Evolutionary conservation across 2,113 vertebrate genomes (phyloP), one percentile per base, ranked within the genome.

Genomic region (Vulpes vulpes): DNA sequence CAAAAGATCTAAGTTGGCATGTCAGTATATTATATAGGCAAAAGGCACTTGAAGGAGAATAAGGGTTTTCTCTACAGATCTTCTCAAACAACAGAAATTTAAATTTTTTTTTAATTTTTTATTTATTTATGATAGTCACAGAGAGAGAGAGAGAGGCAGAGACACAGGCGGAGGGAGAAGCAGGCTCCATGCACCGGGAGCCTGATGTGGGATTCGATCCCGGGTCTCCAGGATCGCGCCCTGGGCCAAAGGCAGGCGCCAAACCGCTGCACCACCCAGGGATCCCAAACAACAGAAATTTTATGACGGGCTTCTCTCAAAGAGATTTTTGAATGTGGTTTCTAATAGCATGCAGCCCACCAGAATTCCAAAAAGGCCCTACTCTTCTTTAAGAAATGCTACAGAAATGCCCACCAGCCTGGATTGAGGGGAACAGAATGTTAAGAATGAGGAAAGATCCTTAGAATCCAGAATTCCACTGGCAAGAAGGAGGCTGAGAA

Each of bases 361-460:
- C 60, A 62, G 14, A 57, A 89, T 84, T 62, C 32, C 79, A 12
- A 16, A 12, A 38, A 57, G 51, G 9, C 16, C 30, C 23, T 32
- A 35, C 6, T 62, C 30, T 91, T 89, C 22, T 73, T 96, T 87
- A 16, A 96, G 53, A 95, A 91, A 85, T 57, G 32, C 22, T 89
- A 2, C 57, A 80, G 30, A 51, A 85, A 10, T 71, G 55, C 59
- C 60, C 62, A 73, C 19, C 14, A 79, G 6, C 35, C 79, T 57
- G 8, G 5, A 32, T 2, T 20, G 20, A 69, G 20, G 3, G 67
- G 22, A 16, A 32, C 25, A 62, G 11, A 83, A 83, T 35, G 8
- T 32, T 81, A 85, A 76, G 65, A 78, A n/a, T 38, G 8, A 89
- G 12, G 10, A 27, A 59, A 55, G 30, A 43, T 43, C 16, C 14